Evolutionary conservation across 2,888 invertebrate genomes (phyloP).

Genomic region (Thereva unica): DNA sequence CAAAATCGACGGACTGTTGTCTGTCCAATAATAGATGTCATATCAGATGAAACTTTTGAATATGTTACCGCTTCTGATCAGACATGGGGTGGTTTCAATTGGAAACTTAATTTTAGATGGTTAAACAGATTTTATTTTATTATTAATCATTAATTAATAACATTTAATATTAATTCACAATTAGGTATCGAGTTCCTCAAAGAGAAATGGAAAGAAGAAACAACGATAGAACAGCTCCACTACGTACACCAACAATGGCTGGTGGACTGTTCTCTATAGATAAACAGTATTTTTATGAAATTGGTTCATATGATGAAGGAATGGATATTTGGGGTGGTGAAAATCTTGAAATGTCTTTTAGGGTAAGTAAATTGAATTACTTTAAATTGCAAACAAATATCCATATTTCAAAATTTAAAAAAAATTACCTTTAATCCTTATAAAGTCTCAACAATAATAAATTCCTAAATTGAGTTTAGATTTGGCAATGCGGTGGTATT

Average conservation of each 20-base stretch:
- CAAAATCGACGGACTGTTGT: conserved; percentile 92
- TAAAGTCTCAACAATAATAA: conserved; percentile 6
- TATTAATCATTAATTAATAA: conserved; percentile 6
- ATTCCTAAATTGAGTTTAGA: conserved; percentile 62
- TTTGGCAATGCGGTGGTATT: conserved; percentile 96
- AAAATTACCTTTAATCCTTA: neutral
- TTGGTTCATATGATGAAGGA: conserved; percentile 97
- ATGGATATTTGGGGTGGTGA: conserved; percentile 97
- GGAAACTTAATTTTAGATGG: conserved; percentile 99
- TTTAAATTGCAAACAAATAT: conserved; percentile 2
- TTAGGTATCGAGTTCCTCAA: conserved; percentile 95
- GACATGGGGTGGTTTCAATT: conserved; percentile 99
- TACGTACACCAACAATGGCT: conserved; percentile 97
- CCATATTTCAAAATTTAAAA: conserved; percentile 1
- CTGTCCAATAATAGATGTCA: conserved; percentile 98
- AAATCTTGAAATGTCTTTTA: conserved; percentile 61
- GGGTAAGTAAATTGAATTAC: conserved; percentile 53
- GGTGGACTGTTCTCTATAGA: conserved; percentile 96
- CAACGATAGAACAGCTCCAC: conserved; percentile 88
- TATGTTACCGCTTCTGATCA: conserved; percentile 98
- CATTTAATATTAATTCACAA: neutral
- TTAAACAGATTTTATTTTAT: conserved; percentile 56
- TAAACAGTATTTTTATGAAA: conserved; percentile 94
- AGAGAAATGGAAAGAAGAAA: conserved; percentile 93
- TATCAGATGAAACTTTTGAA: conserved; percentile 98